Conservation (phyloP, 35 echinoderm and acorn worm species). For the Hemicentrotus pulcherrimus region DNA sequence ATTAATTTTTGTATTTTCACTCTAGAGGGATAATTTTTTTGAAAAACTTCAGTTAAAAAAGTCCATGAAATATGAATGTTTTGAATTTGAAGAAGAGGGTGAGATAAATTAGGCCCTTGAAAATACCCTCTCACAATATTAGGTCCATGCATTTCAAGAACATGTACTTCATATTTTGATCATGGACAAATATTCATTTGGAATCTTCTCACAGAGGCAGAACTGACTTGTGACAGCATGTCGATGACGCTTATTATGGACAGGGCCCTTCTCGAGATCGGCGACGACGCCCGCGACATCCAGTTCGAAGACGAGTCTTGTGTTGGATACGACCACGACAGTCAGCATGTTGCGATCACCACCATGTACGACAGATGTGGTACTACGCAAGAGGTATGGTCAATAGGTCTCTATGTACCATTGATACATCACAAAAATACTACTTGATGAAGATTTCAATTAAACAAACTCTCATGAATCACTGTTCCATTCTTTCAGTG, state of each 20-base stretch:
- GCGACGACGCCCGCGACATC: conserved; percentile 20
- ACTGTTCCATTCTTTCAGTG: background rate
- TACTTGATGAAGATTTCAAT: background rate
- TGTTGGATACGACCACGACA: conserved; percentile 45
- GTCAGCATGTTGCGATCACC: conserved; percentile 23
- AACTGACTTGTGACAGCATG: background rate
- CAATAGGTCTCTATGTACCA: background rate
- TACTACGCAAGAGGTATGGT: background rate
- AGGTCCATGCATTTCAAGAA: background rate
- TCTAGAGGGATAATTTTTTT: too few species aligned
- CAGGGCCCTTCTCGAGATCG: conserved; percentile 14
- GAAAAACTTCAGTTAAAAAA: too few species aligned
- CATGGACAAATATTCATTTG: background rate
- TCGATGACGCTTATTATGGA: conserved; percentile 32
- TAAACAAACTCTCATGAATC: background rate
- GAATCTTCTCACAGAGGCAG: background rate
- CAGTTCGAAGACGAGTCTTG: conserved; percentile 21
- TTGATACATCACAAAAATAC: too few species aligned
- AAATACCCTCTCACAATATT: background rate
- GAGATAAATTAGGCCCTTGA: too few species aligned
- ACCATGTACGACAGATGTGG: conserved; percentile 28
- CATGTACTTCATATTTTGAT: too few species aligned
- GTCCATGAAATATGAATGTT: too few species aligned
- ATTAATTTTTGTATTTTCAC: too few species aligned
- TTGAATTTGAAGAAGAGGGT: too few species aligned